Percentiles rank a stretch among this genome's conserved stretches.
These are phyloP conservation scores for Apostichopus leukothele DNA, from an alignment of 53 echinoderm and acorn worm species.

Conservation along the genomic window DNA sequence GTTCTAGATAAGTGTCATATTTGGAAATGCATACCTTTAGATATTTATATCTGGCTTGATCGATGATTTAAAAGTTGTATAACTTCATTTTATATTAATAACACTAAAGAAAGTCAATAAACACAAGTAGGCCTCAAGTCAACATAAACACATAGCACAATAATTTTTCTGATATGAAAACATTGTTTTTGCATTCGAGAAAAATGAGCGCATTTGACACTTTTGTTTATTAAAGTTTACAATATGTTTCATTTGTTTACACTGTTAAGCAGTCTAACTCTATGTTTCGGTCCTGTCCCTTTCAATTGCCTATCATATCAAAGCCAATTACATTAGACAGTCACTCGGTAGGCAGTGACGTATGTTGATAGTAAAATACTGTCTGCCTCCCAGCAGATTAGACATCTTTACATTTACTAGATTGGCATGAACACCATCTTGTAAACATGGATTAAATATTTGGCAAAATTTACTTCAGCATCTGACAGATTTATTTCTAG, in stretches of 20 bases:
- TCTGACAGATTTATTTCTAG: neutral
- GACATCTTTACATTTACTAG: neutral
- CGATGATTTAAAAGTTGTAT: neutral
- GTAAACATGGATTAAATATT: slow-evolving; percentile 18
- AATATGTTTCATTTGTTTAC: slow-evolving; percentile 18
- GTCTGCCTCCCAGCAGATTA: neutral
- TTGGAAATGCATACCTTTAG: no score
- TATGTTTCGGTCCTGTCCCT: neutral
- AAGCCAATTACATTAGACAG: neutral
- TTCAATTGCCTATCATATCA: neutral
- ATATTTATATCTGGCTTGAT: neutral
- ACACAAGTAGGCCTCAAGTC: no score
- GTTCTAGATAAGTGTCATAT: neutral
- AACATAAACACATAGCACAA: neutral
- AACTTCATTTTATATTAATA: neutral
- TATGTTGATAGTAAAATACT: slow-evolving; percentile 18
- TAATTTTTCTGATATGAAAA: neutral
- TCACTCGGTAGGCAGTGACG: neutral
- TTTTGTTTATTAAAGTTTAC: slow-evolving; percentile 6
- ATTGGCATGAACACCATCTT: neutral
- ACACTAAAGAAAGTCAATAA: no score
- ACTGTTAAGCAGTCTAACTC: neutral
- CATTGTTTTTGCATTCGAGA: neutral
- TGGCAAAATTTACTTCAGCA: neutral
- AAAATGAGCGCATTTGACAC: neutral